A percentile compares a stretch with the other conserved stretches of the same genome.
Conservation (phyloP, 1,140 invertebrate genomes). For the Drosophila orena region DNA sequence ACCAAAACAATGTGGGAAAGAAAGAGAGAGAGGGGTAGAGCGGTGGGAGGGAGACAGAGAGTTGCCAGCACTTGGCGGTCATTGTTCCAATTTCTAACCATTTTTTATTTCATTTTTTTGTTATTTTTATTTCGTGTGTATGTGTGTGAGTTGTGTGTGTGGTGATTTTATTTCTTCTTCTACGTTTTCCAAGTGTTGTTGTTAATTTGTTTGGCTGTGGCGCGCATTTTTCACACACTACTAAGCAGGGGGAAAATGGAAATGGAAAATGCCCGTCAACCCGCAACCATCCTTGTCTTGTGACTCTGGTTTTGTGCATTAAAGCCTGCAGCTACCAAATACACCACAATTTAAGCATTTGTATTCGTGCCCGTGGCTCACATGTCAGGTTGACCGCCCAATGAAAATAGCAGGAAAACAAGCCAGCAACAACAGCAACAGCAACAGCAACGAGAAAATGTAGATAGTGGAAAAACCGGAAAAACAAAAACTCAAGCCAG, state of each 20-base stretch:
- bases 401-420: slow-evolving; percentile 43
- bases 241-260: slow-evolving; percentile 35
- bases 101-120: slow-evolving; percentile 54
- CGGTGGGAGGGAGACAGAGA: slow-evolving; percentile 6
- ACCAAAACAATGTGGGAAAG: slow-evolving; percentile 39
- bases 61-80: slow-evolving; percentile 69
- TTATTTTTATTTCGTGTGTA: slow-evolving; percentile 19
- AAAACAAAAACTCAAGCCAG: slow-evolving; percentile 12
- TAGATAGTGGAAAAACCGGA: slow-evolving; percentile 6
- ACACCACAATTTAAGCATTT: slow-evolving; percentile 72
- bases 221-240: slow-evolving; percentile 69
- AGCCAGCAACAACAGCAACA: slow-evolving; percentile 11
- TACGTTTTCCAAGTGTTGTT: slow-evolving; percentile 70
- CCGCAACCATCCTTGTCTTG: slow-evolving; percentile 39
- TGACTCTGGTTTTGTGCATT: slow-evolving; percentile 71
- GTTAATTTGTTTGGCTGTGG: slow-evolving; percentile 78
- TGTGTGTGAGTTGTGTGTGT: slow-evolving; percentile 34
- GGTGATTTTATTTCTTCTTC: slow-evolving; percentile 37
- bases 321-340: slow-evolving; percentile 59
- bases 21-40: not conserved
- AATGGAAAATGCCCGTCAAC: not conserved
- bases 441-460: slow-evolving; percentile 10
- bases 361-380: slow-evolving; percentile 76
- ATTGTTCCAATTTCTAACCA: slow-evolving; percentile 80
- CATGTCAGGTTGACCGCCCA: slow-evolving; percentile 69